Percentiles rank a stretch among this genome's conserved stretches.
Conservation (phyloP, 2,113 vertebrate genomes). For the Pontoporia blainvillei region DNA sequence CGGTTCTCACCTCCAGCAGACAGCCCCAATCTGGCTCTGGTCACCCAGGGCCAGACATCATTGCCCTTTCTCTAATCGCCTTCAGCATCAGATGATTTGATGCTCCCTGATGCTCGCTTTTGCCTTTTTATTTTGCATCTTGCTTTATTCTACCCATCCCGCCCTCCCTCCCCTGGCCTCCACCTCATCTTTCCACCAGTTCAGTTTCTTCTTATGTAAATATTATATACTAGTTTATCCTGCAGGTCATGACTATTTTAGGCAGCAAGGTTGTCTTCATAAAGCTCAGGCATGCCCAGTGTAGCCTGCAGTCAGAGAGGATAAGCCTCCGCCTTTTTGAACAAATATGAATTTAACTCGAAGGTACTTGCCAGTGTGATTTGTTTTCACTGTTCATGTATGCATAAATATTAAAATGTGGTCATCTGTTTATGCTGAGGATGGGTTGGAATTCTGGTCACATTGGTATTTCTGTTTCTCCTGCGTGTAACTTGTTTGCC, state of each 20-base stretch:
- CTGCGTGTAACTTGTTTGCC: conserved; percentile 20
- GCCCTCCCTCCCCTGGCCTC: neutral
- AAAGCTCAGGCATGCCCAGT: neutral
- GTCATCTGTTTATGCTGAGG: conserved; percentile 29
- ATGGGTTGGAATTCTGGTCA: neutral
- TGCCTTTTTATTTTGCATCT: neutral
- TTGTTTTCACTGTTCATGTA: conserved; percentile 55
- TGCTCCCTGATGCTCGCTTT: neutral
- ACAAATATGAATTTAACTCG: conserved; percentile 37
- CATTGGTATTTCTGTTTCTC: neutral
- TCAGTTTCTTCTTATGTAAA: neutral
- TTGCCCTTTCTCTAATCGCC: neutral
- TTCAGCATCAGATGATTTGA: neutral
- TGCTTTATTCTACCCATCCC: neutral
- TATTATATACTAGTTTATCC: neutral
- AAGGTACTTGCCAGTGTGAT: conserved; percentile 46
- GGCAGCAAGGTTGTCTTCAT: neutral
- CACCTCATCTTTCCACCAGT: neutral
- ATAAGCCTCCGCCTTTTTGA: conserved; percentile 34
- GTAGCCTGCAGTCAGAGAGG: neutral
- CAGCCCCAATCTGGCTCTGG: neutral
- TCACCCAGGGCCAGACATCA: too few relatives aligned
- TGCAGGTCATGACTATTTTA: neutral
- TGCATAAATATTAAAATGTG: conserved; percentile 64
- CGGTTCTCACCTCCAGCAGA: neutral